Conservation (phyloP, 2,113 vertebrate species). For the Chloroceryle aenea region DNA sequence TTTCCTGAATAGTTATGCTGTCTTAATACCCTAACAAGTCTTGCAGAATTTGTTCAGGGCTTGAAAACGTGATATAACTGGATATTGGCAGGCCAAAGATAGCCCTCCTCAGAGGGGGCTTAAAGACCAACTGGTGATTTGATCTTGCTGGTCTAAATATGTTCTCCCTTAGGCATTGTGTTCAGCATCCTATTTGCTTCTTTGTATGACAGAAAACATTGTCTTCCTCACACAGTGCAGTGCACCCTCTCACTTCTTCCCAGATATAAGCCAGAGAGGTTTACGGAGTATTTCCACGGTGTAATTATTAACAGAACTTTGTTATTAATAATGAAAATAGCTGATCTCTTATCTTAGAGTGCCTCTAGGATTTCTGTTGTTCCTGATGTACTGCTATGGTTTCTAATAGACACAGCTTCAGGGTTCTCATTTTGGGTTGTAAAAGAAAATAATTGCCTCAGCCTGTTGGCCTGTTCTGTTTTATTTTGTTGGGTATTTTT, state of each 20-base stretch:
- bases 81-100: neutral
- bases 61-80: neutral
- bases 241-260: neutral
- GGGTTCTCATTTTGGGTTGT: neutral
- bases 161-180: neutral
- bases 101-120: neutral
- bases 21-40: neutral
- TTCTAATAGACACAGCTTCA: neutral
- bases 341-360: neutral
- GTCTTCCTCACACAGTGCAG: neutral
- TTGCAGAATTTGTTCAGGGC: neutral
- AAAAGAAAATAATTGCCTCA: neutral
- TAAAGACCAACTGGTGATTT: neutral
- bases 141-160: neutral
- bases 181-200: neutral
- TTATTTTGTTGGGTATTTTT: too few relatives aligned
- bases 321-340: neutral
- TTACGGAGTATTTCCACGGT: neutral
- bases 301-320: neutral
- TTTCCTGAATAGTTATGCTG: neutral
- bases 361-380: neutral
- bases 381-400: neutral
- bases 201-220: neutral
- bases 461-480: neutral
- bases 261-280: neutral